Conservation (phyloP, 2,113 vertebrate genomes). For the Acrocephalus kingi region DNA sequence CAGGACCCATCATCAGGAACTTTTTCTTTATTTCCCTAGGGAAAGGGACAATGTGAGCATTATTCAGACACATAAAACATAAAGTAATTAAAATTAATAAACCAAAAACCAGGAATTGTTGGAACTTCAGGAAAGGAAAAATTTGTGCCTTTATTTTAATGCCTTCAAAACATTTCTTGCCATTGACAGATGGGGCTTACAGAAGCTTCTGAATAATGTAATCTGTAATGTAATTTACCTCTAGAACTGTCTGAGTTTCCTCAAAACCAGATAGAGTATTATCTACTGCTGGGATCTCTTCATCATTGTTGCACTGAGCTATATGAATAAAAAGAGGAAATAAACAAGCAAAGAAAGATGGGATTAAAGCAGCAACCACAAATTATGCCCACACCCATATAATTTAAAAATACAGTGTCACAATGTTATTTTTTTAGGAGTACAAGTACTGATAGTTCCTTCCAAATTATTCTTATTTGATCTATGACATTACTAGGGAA, state of each 20-base stretch:
- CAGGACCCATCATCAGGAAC: conserved; percentile 71
- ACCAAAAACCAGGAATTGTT: neutral
- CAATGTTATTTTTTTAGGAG: neutral
- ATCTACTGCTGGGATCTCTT: conserved; percentile 51
- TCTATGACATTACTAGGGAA: neutral
- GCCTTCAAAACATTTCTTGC: neutral
- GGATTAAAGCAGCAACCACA: neutral
- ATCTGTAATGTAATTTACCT: conserved; percentile 68
- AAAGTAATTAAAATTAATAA: neutral
- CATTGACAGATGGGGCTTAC: neutral
- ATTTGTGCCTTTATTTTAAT: neutral
- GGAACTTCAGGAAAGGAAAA: neutral
- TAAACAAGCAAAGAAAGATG: neutral
- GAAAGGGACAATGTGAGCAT: neutral
- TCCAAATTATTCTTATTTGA: neutral
- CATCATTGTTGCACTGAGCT: conserved; percentile 66
- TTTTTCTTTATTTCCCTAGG: conserved; percentile 64
- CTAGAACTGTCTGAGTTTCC: conserved; percentile 53
- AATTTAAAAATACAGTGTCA: neutral
- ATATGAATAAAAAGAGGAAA: neutral
- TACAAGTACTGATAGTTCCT: neutral
- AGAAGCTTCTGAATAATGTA: neutral
- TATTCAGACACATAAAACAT: neutral
- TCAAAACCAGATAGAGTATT: conserved; percentile 48
- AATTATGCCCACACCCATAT: neutral